These are phyloP conservation scores for Leucopsar rothschildi DNA, from an alignment of 2,113 vertebrate species.

Conservation along the genomic window DNA sequence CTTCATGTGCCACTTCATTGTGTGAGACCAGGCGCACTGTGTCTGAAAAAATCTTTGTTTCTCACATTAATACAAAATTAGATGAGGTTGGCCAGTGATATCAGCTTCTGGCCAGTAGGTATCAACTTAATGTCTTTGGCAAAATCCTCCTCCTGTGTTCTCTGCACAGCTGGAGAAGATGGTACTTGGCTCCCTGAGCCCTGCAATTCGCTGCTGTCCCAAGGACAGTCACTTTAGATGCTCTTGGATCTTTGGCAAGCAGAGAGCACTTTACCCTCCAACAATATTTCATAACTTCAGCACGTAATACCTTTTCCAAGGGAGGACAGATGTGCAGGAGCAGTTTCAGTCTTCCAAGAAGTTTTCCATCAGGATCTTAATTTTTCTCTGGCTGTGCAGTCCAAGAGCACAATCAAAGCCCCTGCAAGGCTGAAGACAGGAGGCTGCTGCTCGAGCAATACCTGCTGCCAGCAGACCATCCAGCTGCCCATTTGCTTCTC, in stretches of 20 bases:
- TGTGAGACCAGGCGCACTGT: background rate
- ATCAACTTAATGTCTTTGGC: conserved; percentile 23
- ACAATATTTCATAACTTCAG: conserved; percentile 36
- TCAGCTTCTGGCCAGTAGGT: background rate
- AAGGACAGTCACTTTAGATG: background rate
- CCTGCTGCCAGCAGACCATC: background rate
- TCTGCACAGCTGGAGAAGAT: background rate
- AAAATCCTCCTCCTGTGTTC: background rate
- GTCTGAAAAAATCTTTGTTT: conserved; percentile 24
- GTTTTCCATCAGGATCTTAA: conserved; percentile 27
- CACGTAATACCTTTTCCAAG: conserved; percentile 34
- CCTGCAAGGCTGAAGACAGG: background rate
- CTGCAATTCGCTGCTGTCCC: background rate
- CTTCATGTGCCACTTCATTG: background rate
- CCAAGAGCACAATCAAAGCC: background rate
- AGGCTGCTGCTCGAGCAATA: background rate
- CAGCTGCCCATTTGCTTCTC: background rate
- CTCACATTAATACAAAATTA: conserved; percentile 5
- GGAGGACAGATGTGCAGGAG: conserved; percentile 41
- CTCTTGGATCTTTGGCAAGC: background rate
- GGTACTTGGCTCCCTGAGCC: background rate
- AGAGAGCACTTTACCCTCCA: background rate
- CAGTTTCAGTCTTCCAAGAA: conserved; percentile 31
- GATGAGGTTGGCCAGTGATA: background rate
- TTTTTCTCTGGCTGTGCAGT: background rate